These are phyloP conservation scores for Radopholus similis DNA, from an alignment of 1,140 invertebrate genomes.

Conservation along the genomic window DNA sequence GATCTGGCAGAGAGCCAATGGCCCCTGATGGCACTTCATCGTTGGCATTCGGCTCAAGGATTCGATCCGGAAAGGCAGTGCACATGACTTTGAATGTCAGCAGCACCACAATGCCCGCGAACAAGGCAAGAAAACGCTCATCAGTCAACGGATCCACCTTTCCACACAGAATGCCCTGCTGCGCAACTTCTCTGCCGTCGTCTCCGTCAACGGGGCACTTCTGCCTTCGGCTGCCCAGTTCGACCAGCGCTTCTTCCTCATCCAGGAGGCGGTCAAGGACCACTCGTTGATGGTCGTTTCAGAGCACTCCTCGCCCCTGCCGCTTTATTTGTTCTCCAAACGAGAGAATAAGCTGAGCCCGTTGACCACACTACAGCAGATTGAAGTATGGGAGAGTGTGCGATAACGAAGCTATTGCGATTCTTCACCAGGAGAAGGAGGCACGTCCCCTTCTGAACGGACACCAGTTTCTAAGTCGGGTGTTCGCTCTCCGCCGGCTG, in stretches of 20 bases:
- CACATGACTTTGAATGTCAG: slow-evolving; percentile 6
- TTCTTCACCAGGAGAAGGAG: slow-evolving; percentile 3
- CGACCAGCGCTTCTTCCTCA: slow-evolving; percentile 7
- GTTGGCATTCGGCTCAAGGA: slow-evolving; percentile 5
- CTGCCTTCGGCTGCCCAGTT: slow-evolving; percentile 1
- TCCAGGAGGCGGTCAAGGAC: neutral
- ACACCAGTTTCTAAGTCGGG: neutral
- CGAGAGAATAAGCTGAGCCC: neutral
- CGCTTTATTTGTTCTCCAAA: slow-evolving; percentile 13
- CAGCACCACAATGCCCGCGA: neutral
- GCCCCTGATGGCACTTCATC: neutral
- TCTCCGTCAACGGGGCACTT: slow-evolving; percentile 9
- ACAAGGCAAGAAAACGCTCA: neutral
- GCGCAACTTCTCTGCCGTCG: slow-evolving; percentile 1
- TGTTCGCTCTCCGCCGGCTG: slow-evolving; percentile 9
- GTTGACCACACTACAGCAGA: slow-evolving; percentile 6
- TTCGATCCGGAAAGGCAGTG: slow-evolving; percentile 1
- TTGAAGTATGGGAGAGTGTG: neutral
- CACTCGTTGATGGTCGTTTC: slow-evolving; percentile 1
- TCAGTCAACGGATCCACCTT: neutral
- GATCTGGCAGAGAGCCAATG: neutral
- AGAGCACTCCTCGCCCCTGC: slow-evolving; percentile 4
- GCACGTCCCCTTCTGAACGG: neutral
- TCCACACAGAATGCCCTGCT: slow-evolving; percentile 1
- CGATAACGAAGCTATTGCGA: neutral